phyloP scores from a whole-genome alignment of 2,797 vertebrate species.

The Petrocephalus schoutedeni region DNA sequence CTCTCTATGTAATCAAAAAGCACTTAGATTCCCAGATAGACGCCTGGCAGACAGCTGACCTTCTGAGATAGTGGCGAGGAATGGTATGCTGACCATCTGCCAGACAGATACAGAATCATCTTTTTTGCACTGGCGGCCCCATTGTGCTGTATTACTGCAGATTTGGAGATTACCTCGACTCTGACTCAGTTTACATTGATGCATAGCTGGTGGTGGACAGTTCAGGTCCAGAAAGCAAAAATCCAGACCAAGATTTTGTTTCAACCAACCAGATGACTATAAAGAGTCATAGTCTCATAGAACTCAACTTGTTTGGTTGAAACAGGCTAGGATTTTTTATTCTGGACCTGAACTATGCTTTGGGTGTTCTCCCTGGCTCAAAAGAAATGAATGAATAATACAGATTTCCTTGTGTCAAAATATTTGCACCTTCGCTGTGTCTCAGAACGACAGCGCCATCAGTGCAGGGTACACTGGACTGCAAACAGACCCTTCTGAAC shows the following conservation, averaged over 20 bases:
- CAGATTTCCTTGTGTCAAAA: not conserved
- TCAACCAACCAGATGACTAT: not conserved
- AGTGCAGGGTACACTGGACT: not conserved
- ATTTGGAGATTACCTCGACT: not conserved
- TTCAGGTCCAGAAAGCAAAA: not conserved
- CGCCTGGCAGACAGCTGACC: not conserved
- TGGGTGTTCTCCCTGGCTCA: not conserved
- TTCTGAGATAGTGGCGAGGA: not conserved
- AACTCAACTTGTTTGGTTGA: not conserved
- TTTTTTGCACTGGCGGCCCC: not conserved
- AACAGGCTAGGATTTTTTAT: not conserved
- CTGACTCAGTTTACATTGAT: not conserved
- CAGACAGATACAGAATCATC: not conserved
- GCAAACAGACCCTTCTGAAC: not conserved
- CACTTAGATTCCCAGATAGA: not conserved
- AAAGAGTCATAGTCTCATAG: not conserved
- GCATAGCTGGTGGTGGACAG: not conserved
- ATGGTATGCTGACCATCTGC: not conserved
- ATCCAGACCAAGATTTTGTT: not conserved
- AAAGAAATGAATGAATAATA: not conserved
- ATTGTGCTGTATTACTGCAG: not conserved
- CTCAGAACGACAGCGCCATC: not conserved
- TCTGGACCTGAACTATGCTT: not conserved
- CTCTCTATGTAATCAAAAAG: conserved; percentile 1
- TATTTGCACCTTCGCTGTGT: not conserved